Evolutionary conservation across 2,113 vertebrate genomes (phyloP).

Genomic region (Nothoprocta pentlandii): DNA sequence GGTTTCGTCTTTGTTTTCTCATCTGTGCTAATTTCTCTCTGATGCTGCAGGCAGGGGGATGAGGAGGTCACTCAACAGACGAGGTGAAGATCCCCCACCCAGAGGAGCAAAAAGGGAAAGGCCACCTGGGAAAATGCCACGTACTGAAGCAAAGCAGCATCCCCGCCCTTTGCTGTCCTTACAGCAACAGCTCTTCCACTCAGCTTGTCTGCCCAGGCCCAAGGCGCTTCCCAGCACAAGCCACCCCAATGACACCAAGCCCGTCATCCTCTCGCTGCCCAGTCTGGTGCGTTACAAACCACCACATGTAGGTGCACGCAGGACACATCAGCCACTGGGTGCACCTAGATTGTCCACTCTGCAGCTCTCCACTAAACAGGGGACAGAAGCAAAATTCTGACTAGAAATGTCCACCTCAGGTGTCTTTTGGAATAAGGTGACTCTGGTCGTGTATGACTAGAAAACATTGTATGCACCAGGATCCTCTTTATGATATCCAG

Average conservation of each 20-base stretch:
- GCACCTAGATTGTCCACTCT: background rate
- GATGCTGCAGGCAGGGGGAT: background rate
- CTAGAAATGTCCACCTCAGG: background rate
- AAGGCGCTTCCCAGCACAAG: background rate
- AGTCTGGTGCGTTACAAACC: background rate
- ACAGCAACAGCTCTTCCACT: background rate
- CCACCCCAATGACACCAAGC: background rate
- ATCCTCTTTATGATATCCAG: background rate
- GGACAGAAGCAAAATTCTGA: background rate
- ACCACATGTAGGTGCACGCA: too few species aligned
- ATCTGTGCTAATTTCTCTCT: slow-evolving; percentile 31
- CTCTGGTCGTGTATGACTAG: background rate
- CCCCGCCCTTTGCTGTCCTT: background rate
- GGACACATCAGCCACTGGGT: background rate
- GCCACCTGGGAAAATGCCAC: background rate
- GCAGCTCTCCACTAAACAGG: background rate
- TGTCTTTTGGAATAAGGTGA: background rate
- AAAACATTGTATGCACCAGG: background rate
- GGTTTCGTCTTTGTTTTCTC: slow-evolving; percentile 48
- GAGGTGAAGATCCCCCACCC: background rate
- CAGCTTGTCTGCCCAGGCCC: slow-evolving; percentile 5
- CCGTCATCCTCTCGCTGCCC: background rate
- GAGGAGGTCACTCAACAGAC: background rate
- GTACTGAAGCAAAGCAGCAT: background rate
- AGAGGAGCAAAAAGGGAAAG: background rate